These are phyloP conservation scores for Eustalomyia histrio DNA, from an alignment of 2,888 invertebrate species.

Conservation along the genomic window DNA sequence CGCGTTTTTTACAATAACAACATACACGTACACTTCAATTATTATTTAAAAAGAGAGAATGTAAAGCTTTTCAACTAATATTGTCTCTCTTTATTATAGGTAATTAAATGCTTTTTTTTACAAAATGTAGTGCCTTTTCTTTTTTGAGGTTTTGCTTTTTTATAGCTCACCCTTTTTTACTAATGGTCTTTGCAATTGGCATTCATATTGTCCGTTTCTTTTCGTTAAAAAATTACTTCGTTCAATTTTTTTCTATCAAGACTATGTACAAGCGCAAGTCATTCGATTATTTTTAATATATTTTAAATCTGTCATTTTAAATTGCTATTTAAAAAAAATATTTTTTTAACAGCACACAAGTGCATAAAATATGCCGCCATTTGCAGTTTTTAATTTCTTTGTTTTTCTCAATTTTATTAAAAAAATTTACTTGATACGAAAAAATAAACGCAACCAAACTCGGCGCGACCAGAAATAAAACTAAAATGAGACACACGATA, in stretches of 20 bases:
- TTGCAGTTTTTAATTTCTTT: conserved; percentile 12
- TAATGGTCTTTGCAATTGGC: conserved; percentile 25
- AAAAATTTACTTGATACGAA: conserved; percentile 3
- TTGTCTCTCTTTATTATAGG: conserved; percentile 21
- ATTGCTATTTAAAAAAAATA: conserved; percentile 11
- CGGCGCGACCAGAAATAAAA: conserved; percentile 57
- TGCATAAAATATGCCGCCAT: conserved; percentile 30
- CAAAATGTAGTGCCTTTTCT: background rate
- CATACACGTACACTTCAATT: conserved; percentile 54
- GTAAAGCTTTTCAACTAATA: background rate
- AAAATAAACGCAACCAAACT: conserved; percentile 52
- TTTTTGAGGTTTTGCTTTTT: conserved; percentile 3
- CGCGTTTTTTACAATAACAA: conserved; percentile 55
- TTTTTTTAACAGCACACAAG: conserved; percentile 42
- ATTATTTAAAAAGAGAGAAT: conserved; percentile 18
- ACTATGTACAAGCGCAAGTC: conserved; percentile 57
- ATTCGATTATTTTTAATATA: conserved; percentile 34
- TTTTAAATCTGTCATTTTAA: too few species aligned
- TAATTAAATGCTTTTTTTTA: background rate
- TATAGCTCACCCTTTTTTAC: conserved; percentile 40
- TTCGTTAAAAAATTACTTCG: conserved; percentile 13
- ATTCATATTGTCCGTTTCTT: conserved; percentile 14
- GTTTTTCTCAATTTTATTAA: conserved; percentile 21
- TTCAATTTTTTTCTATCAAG: conserved; percentile 37
- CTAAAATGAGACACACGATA: conserved; percentile 21